Percentiles rank a stretch among this genome's conserved stretches.
phyloP scores from a whole-genome alignment of 2,888 invertebrate genomes.

The Brenthis daphne region DNA sequence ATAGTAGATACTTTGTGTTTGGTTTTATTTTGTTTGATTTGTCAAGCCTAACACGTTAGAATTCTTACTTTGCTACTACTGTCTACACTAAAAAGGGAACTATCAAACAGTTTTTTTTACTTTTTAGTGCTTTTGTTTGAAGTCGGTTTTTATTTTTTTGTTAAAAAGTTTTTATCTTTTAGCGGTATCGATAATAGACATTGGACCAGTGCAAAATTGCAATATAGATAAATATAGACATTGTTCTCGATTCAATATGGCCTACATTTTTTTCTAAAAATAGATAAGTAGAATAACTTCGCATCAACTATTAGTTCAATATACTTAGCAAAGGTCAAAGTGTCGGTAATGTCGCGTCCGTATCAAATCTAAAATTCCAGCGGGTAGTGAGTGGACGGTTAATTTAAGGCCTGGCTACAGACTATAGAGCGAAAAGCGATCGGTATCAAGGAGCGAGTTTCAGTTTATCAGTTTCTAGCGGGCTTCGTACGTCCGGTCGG shows the following conservation, averaged over 20 bases:
- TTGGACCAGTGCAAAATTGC: too few relatives aligned
- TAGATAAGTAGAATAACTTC: slow-evolving; percentile 11
- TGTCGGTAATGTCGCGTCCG: slow-evolving; percentile 62
- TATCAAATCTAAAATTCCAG: slow-evolving; percentile 79
- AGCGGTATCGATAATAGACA: too few relatives aligned
- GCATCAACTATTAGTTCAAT: slow-evolving; percentile 18
- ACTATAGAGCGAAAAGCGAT: slow-evolving; percentile 67
- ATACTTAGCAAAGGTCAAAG: slow-evolving; percentile 44
- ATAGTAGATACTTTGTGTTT: too few relatives aligned
- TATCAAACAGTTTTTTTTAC: too few relatives aligned
- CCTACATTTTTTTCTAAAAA: not conserved
- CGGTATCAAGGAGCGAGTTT: slow-evolving; percentile 74
- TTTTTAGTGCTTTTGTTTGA: too few relatives aligned
- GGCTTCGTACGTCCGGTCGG: slow-evolving; percentile 65
- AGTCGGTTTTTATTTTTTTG: too few relatives aligned
- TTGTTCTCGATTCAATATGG: slow-evolving; percentile 1
- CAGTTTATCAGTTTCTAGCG: slow-evolving; percentile 80
- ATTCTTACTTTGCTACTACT: too few relatives aligned
- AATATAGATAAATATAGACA: too few relatives aligned
- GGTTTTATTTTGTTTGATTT: too few relatives aligned
- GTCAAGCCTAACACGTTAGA: too few relatives aligned
- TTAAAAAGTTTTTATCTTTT: too few relatives aligned
- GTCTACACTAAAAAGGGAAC: too few relatives aligned
- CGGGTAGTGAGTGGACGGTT: slow-evolving; percentile 75
- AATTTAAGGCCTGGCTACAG: slow-evolving; percentile 67